Base-by-base conservation (phyloP, 1,140 invertebrate genomes). In the Zaprionus capensis region DNA sequence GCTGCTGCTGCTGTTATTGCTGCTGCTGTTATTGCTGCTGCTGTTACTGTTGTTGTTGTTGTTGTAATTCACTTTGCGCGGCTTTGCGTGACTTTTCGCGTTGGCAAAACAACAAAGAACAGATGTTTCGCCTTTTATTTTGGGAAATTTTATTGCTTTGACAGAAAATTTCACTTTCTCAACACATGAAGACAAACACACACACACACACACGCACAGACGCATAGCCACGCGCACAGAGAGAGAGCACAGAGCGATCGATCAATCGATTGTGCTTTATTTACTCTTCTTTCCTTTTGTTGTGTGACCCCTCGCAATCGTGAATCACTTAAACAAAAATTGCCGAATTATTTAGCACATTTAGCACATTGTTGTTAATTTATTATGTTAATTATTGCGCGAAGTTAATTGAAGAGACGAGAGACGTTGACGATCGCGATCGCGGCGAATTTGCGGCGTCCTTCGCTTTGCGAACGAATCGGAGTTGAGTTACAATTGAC, bases 81-180 rank as follows among this genome's bases (percentile, higher is more conserved):
- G 59, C 65, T 62, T 69, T 75, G 49, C 58, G 59, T 59, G 67
- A 71, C 70, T 71, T 71, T 71, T 75, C 34, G 41, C 41, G 31
- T 55, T 24, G 61, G 68, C 49, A 75, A 46, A 75, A 55, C 58
- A 78, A 75, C 73, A 74, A 65, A 78, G 59, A 87, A 87, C 82
- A 82, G 71, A 80, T 86, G 84, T 80, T 86, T 87, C 67, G 62
- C 76, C 53, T 71, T 88, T 82, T 84, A 88, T 83, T 87, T 87
- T 83, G 77, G 84, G 78, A 87, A 84, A 84, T 84, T 88, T 81
- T 69, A 87, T 86, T 82, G 74, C 77, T 86, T 88, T 81, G 63
- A 78, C 71, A 71, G 78, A 81, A 46, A 46, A 73, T 81, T 76
- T 74, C 71, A 88, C 71, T 81, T 84, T 75, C 46, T 68, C 58